Base-by-base conservation (phyloP, 2,113 vertebrate genomes). In the Okapia johnstoni region DNA sequence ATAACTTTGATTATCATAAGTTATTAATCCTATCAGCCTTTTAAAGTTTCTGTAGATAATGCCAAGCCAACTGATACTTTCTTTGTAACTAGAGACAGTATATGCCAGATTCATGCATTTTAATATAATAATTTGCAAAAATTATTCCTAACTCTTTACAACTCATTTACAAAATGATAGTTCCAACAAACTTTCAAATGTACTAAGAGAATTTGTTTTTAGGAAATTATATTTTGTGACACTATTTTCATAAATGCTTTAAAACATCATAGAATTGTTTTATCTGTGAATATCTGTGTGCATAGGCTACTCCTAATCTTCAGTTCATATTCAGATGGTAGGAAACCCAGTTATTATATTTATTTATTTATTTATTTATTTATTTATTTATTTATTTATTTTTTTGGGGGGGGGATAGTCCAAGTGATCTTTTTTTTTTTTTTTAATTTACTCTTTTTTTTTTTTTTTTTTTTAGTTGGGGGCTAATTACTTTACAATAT, bases 171-270 rank as follows among this genome's bases (percentile, higher is more conserved):
- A 58, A 63, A 96, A 81, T 60, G 14, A 52, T 50, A 86, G 10
- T 83, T 83, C 28, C 8, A 79, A 52, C 9, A 88, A 48, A 83
- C 30, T 93, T 90, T 85, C 50, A 88, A 3, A 60, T n/a, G 2
- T 66, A 55, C 23, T 66, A 87, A 92, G 25, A 84, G 15, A 90
- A 92, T 85, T 85, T 90, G 43, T 81, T 96, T 94, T 87, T 52
- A 95, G 57, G 61, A 86, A 85, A 80, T 93, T 89, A 57, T 1
- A 21, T 52, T 88, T 91, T 76, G 2, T 54, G 50, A 46, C 17
- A 57, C 36, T 88, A 12, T 93, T 91, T 97, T 88, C 91, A 85
- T 96, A 93, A 94, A 93, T 63, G 36, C n/a, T 89, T 85, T 40
- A 19, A 79, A 93, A 70, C 15, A 33, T 89, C 19, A 33, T 54